Evolutionary conservation across 2,888 invertebrate species (phyloP), one percentile per base, ranked within the genome.

Genomic region (Phytoseiulus persimilis): DNA sequence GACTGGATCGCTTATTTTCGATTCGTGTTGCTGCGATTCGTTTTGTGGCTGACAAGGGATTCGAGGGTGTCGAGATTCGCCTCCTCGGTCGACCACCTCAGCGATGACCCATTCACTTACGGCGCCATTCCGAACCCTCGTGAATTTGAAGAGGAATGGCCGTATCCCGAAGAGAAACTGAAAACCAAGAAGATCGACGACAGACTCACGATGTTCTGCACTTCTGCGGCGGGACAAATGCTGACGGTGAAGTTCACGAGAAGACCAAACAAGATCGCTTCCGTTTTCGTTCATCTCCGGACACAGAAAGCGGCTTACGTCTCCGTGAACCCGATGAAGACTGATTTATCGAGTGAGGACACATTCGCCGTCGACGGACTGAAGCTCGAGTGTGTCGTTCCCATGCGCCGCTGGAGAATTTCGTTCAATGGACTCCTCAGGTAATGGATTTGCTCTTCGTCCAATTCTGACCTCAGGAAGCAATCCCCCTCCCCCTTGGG

Each of bases 391-490:
- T 93, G 94, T 83, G 91, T 95, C 87, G 95, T 95, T 91, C 94
- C 95, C 0, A 94, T 94, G 91, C 92, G 92, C 90, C 93, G 94
- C 90, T 94, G 95, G 93, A 94, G 95, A 91, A 93, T 96, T n/a
- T 92, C 94, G 45, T 96, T 94, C 92, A 95, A 95, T 92, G 96
- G 96, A 0, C 92, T 95, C 28, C 92, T 96, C 87, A 94, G 93
- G 91, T 94, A 39, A 87, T 32, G 3, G n/a, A 87, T n/a, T 84
- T 23, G 39, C 31, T 3, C 65, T 23, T 65, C 18, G 28, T 65
- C 18, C 28, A 2, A 65, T 65, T n/a, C 28, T 84, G 11, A 28
- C 46, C 6, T 46, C 46, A 46, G 46, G 46, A 14, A n/a, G n/a
- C n/a, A n/a, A n/a, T n/a, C n/a, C n/a, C n/a, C n/a, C n/a, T n/a